phyloP scores from a whole-genome alignment of 2,113 vertebrate species.

The Gambusia holbrooki region DNA sequence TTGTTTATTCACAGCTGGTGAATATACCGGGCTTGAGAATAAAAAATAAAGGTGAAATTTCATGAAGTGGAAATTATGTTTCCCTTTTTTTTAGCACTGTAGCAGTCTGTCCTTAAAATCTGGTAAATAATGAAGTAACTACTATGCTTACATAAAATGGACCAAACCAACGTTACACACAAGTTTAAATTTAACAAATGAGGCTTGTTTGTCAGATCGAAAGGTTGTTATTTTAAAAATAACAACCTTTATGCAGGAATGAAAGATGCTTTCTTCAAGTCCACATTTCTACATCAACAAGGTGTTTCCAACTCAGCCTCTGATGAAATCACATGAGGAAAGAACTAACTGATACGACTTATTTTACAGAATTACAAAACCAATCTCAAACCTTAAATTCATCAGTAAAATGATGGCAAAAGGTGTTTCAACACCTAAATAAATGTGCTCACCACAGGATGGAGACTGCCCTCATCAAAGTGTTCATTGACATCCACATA shows the following conservation, averaged over 20 bases:
- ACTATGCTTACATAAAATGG: background rate
- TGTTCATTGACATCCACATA: no score
- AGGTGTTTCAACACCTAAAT: no score
- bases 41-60: constrained; percentile 52
- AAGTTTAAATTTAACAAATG: background rate
- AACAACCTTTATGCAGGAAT: no score
- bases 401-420: no score
- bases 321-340: background rate
- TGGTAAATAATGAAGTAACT: constrained; percentile 23
- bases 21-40: constrained; percentile 60
- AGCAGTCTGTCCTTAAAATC: constrained; percentile 31
- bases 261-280: background rate
- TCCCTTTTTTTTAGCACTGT: constrained; percentile 6
- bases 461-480: no score
- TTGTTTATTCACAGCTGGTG: constrained; percentile 78
- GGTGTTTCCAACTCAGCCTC: background rate
- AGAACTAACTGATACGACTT: background rate
- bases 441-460: no score
- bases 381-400: no score
- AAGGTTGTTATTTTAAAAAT: no score
- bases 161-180: background rate
- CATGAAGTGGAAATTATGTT: constrained; percentile 28
- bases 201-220: no score
- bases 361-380: background rate
- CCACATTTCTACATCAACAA: background rate